Conservation (phyloP, 2,888 invertebrate species). For the Acanthopleura granulata region DNA sequence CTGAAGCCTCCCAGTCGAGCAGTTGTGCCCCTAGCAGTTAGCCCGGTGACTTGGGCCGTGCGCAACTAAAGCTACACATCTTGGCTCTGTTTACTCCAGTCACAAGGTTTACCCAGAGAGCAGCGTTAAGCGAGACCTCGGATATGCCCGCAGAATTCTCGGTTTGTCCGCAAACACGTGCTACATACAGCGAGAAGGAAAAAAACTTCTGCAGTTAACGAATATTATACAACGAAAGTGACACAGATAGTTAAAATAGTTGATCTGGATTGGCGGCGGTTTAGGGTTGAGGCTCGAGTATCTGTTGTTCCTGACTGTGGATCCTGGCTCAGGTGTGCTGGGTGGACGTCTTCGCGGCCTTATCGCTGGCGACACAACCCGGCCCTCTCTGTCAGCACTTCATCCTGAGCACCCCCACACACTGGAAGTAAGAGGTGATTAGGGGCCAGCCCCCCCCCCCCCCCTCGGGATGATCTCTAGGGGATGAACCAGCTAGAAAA, state of each 20-base stretch:
- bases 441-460: neutral
- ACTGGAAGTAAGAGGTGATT: neutral
- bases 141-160: neutral
- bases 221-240: constrained; percentile 10
- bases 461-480: constrained; percentile 2
- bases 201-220: neutral
- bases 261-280: neutral
- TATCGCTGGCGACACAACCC: too few species aligned
- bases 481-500: neutral
- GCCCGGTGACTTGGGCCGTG: neutral
- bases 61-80: neutral
- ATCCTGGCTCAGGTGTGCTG: too few species aligned
- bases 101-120: constrained; percentile 4
- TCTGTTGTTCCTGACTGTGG: too few species aligned
- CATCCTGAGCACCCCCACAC: too few species aligned
- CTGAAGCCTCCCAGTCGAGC: too few species aligned
- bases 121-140: constrained; percentile 6
- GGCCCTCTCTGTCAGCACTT: too few species aligned
- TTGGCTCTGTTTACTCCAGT: constrained; percentile 2
- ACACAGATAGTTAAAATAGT: constrained; percentile 12
- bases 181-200: neutral
- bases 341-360: too few species aligned
- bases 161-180: constrained; percentile 8
- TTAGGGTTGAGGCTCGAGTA: too few species aligned
- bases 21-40: neutral